Percentiles rank a stretch among this genome's conserved stretches.
phyloP scores from a whole-genome alignment of 2,797 vertebrate genomes.

The Cirrhinus mrigala region DNA sequence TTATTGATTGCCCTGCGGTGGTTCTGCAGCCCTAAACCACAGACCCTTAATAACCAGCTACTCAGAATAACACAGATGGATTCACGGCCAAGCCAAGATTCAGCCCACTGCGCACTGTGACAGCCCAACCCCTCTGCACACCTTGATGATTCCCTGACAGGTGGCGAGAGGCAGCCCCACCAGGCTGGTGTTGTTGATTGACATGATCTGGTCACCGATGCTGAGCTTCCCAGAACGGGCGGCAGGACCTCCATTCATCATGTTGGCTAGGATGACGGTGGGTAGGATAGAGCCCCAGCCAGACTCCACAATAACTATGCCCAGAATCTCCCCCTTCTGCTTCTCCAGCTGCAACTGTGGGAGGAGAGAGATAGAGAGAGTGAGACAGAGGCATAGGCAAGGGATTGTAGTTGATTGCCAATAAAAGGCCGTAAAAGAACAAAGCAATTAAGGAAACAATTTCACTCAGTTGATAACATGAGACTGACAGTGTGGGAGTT shows the following conservation, averaged over 20 bases:
- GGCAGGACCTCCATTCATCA: slow-evolving; percentile 97
- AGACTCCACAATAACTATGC: slow-evolving; percentile 97
- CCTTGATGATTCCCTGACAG: slow-evolving; percentile 99
- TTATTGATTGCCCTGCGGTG: slow-evolving; percentile 14
- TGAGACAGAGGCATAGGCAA: neutral
- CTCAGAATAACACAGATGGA: slow-evolving; percentile 25
- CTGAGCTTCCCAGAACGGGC: slow-evolving; percentile 97
- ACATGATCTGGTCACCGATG: slow-evolving; percentile 99
- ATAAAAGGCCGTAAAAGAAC: slow-evolving; percentile 31
- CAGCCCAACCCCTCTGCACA: slow-evolving; percentile 63
- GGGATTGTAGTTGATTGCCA: slow-evolving; percentile 36
- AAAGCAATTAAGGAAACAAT: slow-evolving; percentile 45
- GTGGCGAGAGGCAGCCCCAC: slow-evolving; percentile 98
- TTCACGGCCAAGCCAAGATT: slow-evolving; percentile 1
- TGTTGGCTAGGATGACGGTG: slow-evolving; percentile 98
- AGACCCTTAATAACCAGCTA: slow-evolving; percentile 23
- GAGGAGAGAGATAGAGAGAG: slow-evolving; percentile 4
- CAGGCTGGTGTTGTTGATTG: slow-evolving; percentile 98
- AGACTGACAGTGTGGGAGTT: neutral
- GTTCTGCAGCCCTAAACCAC: neutral
- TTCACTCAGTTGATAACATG: slow-evolving; percentile 26
- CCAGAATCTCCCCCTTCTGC: slow-evolving; percentile 96
- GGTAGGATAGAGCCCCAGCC: slow-evolving; percentile 99
- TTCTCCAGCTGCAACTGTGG: slow-evolving; percentile 95
- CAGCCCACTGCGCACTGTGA: slow-evolving; percentile 69